A percentile compares a stretch with the other conserved stretches of the same genome.
phyloP scores from a whole-genome alignment of 2,113 vertebrate genomes.

The Nipponia nippon region DNA sequence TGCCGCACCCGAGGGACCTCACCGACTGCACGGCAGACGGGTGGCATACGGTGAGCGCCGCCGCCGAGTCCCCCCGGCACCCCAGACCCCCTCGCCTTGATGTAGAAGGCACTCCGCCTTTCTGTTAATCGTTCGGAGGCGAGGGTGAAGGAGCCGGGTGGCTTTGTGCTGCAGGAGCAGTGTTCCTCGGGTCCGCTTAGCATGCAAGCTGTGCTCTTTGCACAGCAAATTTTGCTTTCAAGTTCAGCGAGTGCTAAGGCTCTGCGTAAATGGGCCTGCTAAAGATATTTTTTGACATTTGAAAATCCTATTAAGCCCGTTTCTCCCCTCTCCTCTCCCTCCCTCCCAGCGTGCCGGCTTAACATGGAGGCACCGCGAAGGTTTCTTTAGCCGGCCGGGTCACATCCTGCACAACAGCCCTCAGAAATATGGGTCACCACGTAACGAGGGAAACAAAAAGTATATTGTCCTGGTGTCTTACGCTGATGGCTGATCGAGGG shows the following conservation, averaged over 20 bases:
- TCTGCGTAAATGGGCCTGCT: neutral
- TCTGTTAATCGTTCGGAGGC: accelerated
- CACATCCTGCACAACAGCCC: slow-evolving; percentile 2
- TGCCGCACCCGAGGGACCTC: neutral
- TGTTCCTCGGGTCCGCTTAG: neutral
- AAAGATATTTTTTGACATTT: slow-evolving; percentile 40
- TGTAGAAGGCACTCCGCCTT: neutral
- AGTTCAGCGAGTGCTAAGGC: neutral
- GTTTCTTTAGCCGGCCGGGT: neutral
- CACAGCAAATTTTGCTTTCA: neutral
- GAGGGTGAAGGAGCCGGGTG: neutral
- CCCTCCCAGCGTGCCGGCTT: neutral
- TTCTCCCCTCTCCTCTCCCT: neutral
- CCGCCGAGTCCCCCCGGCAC: accelerated
- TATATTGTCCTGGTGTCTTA: neutral
- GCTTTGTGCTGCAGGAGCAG: neutral
- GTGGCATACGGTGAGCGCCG: neutral
- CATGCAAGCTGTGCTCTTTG: neutral
- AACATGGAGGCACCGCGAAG: neutral
- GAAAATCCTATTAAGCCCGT: slow-evolving; percentile 16
- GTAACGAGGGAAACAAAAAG: neutral
- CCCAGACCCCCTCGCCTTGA: neutral
- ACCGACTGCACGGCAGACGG: neutral
- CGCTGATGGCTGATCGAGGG: neutral
- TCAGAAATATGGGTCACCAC: slow-evolving; percentile 15